Conservation (phyloP, 2,113 vertebrate genomes). For the Vanacampus margaritifer region DNA sequence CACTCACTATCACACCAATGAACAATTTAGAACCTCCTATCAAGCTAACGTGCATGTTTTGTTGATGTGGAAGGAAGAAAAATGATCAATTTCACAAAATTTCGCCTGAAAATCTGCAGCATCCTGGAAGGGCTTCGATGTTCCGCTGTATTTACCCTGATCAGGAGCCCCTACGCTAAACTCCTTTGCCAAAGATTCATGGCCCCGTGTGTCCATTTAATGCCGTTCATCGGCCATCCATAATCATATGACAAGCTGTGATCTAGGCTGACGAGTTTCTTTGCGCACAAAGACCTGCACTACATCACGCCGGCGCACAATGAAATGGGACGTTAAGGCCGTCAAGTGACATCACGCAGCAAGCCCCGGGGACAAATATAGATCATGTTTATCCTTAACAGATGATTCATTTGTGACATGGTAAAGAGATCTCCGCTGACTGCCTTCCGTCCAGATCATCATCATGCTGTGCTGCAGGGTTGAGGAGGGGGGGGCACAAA, state of each 20-base stretch:
- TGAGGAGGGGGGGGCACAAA: neutral
- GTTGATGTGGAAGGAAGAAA: too few species aligned
- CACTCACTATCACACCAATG: too few species aligned
- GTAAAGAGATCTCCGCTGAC: slow-evolving; percentile 51
- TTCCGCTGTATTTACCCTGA: neutral
- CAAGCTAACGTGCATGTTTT: too few species aligned
- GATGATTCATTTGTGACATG: slow-evolving; percentile 61
- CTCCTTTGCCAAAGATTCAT: neutral
- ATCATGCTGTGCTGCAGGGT: neutral
- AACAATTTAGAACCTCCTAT: too few species aligned
- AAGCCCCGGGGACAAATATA: slow-evolving; percentile 63
- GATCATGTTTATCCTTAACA: slow-evolving; percentile 69
- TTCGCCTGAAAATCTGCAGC: too few species aligned
- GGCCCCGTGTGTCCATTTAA: neutral
- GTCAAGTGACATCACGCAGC: slow-evolving; percentile 61
- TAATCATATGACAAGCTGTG: slow-evolving; percentile 8
- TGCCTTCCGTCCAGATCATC: slow-evolving; percentile 21
- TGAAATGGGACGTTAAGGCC: slow-evolving; percentile 61
- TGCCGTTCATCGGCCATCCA: neutral
- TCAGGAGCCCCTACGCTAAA: neutral
- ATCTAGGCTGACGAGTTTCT: slow-evolving; percentile 19
- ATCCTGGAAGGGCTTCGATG: too few species aligned
- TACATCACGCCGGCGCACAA: slow-evolving; percentile 51
- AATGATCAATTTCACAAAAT: too few species aligned
- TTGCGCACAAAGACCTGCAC: slow-evolving; percentile 47